Evolutionary conservation across 2,113 vertebrate species (phyloP).

Genomic region (Myotis yumanensis): DNA sequence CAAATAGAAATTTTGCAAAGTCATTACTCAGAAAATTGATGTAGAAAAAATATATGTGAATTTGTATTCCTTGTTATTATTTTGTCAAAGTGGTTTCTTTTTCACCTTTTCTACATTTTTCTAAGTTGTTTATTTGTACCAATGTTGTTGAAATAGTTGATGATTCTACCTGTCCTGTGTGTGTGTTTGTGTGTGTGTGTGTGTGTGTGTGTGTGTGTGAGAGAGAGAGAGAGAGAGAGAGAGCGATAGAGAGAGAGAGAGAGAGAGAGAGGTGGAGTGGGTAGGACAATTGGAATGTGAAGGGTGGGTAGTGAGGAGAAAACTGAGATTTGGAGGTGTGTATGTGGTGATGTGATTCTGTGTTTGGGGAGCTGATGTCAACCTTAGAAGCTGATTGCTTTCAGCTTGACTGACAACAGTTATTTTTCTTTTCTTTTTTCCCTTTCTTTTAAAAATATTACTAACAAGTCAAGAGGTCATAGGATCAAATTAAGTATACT

Average conservation of each 20-base stretch:
- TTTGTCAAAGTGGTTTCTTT: slow-evolving; percentile 45
- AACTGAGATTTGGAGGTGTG: not conserved
- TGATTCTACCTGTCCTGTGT: not conserved
- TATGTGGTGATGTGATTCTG: not conserved
- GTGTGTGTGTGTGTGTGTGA: not conserved
- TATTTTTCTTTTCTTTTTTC: slow-evolving; percentile 2
- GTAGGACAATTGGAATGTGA: not conserved
- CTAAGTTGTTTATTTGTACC: slow-evolving; percentile 52
- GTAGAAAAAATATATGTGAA: slow-evolving; percentile 58
- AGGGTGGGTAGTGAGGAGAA: slow-evolving; percentile 13
- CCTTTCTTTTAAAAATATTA: not conserved
- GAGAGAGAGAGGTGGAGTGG: not conserved
- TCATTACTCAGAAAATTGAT: slow-evolving; percentile 55
- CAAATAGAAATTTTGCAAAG: slow-evolving; percentile 55
- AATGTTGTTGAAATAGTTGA: not conserved
- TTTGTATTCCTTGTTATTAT: slow-evolving; percentile 58
- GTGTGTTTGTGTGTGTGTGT: not conserved
- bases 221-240: not conserved
- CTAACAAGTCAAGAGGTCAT: slow-evolving; percentile 70
- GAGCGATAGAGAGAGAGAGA: not conserved
- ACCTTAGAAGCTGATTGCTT: slow-evolving; percentile 68
- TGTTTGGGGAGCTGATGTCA: slow-evolving; percentile 16
- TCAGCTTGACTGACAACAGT: slow-evolving; percentile 74
- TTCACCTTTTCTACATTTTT: slow-evolving; percentile 39
- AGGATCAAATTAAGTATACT: slow-evolving; percentile 76